Percentiles rank a stretch among this genome's conserved stretches.
Evolutionary conservation across 2,888 invertebrate genomes (phyloP).

Genomic region (Drosophila kokeensis): DNA sequence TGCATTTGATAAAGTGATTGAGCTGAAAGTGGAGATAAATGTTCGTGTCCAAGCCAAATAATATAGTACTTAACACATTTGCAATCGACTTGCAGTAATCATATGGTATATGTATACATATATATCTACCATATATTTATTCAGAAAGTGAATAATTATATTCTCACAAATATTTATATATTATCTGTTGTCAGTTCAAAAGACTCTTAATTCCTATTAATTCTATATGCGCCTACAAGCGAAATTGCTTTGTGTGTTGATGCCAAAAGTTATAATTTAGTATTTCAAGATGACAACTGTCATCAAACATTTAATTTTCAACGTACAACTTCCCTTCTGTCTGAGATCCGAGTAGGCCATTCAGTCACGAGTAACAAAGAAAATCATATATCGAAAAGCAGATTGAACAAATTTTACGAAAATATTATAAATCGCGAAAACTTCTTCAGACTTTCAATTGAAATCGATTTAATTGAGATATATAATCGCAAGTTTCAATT

Average conservation of each 20-base stretch:
- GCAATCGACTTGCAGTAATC: conserved; percentile 1
- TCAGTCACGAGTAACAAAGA: background rate
- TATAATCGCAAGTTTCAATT: background rate
- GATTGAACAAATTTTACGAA: conserved; percentile 9
- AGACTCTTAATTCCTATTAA: background rate
- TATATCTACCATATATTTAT: background rate
- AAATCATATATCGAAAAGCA: background rate
- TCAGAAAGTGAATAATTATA: background rate
- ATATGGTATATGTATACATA: background rate
- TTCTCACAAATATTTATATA: background rate
- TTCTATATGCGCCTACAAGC: background rate
- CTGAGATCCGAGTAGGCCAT: conserved; percentile 1
- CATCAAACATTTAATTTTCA: background rate
- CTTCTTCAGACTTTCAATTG: conserved; percentile 1
- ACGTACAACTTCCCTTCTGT: background rate
- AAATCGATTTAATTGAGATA: background rate
- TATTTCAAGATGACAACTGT: background rate
- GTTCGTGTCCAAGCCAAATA: background rate
- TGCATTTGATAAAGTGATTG: background rate
- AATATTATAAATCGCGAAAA: conserved; percentile 1
- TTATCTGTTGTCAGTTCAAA: background rate
- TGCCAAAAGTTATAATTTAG: background rate
- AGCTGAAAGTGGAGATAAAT: background rate
- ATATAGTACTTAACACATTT: background rate
- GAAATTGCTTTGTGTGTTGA: background rate